phyloP scores from a whole-genome alignment of 1,140 invertebrate genomes.

The Zeugodacus cucurbitae region DNA sequence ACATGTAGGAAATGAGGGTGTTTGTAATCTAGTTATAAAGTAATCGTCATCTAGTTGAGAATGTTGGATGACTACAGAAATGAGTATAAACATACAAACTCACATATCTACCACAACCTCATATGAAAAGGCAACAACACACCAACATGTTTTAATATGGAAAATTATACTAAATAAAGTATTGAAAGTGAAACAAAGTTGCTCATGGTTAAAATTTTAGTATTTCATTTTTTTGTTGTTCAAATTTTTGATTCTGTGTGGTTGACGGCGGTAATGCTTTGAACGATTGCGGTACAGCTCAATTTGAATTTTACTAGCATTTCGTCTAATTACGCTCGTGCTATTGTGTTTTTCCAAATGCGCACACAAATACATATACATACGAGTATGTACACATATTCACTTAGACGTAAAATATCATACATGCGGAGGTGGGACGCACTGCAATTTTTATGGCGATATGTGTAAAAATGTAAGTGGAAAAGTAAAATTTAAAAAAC shows the following conservation, averaged over 20 bases:
- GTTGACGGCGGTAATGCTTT: neutral
- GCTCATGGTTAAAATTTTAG: neutral
- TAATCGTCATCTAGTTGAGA: neutral
- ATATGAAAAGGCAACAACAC: neutral
- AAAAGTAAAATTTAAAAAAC: neutral
- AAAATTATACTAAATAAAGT: neutral
- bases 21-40: neutral
- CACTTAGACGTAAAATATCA: neutral
- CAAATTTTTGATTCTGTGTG: neutral
- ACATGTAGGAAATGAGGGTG: no score
- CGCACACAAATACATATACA: no score
- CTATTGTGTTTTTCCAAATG: neutral
- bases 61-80: no score
- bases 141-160: neutral
- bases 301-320: slow-evolving; percentile 36
- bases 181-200: slow-evolving; percentile 11
- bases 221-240: neutral
- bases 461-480: neutral
- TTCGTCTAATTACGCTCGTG: slow-evolving; percentile 31
- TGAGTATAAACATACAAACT: neutral
- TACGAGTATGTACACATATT: neutral
- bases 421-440: neutral
- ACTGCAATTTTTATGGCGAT: slow-evolving; percentile 2
- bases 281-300: neutral
- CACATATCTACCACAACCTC: neutral